Evolutionary conservation across 1,140 invertebrate species (phyloP), one percentile per base, ranked within the genome.

Genomic region (Dinothrombium tinctorium): DNA sequence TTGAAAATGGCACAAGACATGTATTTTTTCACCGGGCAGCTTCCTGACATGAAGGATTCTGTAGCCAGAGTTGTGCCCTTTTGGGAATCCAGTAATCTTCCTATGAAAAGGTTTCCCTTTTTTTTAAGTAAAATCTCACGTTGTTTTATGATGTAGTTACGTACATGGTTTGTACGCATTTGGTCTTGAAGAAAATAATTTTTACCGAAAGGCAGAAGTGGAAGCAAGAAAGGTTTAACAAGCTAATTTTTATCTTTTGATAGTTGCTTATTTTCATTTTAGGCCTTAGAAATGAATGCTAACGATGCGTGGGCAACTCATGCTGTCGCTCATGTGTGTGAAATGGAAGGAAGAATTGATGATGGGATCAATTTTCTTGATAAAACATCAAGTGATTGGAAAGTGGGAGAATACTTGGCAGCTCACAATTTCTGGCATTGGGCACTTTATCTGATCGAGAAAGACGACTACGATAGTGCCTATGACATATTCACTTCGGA

Each of bases 391-490:
- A 44, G 49, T 3, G 54, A 68, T 43, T 69, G 67, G 67, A 48
- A 50, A 46, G 60, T 64, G 47, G 63, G 65, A 48, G 58, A 56
- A 12, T 56, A 66, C 50, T 41, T 69, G n/a, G 58, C 64, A 4
- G 62, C 63, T 48, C 67, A 69, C 47, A 67, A 67, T 40, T 65
- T 58, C 48, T 69, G 67, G 67, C 67, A 69, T 51, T 60, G 56
- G 53, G 60, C 61, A 2, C 48, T 69, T 4, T 68, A 59, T 49
- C 55, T 65, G 38, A 58, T 70, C 35, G 67, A 69, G 45, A 51
- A 53, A 24, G 56, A 47, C 14, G 55, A 64, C 23, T 53, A 50
- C 37, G 57, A 65, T 41, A 41, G 47, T 11, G 64, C 63, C 2
- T 22, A 63, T 19, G 51, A 54, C 22, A 54, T 68, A 22, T 63